A percentile compares a stretch with the other conserved stretches of the same genome.
These are phyloP conservation scores for Chrysomela aeneicollis DNA, from an alignment of 2,888 invertebrate genomes.

Conservation along the genomic window DNA sequence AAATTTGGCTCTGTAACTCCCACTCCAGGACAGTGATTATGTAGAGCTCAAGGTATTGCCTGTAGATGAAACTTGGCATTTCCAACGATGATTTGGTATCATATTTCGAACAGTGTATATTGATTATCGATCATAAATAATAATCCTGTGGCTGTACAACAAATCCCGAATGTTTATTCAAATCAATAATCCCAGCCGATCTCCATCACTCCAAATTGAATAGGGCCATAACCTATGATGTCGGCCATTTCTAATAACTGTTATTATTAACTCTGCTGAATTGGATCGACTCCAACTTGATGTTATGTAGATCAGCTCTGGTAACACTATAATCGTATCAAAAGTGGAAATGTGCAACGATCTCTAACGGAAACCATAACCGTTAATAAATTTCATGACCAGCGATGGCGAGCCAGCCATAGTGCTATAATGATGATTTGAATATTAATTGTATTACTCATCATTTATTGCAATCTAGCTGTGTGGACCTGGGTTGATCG, in stretches of 20 bases:
- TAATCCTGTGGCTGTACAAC: neutral
- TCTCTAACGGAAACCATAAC: constrained; percentile 4
- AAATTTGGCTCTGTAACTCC: no score
- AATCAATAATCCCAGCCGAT: constrained; percentile 2
- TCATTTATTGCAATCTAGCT: constrained; percentile 8
- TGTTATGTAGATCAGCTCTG: neutral
- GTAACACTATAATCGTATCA: constrained; percentile 12
- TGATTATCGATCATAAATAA: no score
- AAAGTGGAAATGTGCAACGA: constrained; percentile 12
- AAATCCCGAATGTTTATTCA: neutral
- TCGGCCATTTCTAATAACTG: neutral
- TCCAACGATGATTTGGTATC: neutral
- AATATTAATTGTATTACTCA: constrained; percentile 18
- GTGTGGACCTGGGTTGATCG: neutral
- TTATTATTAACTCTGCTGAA: constrained; percentile 3
- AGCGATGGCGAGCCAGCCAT: neutral
- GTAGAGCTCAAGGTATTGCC: no score
- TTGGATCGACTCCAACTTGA: neutral
- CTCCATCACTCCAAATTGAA: constrained; percentile 1
- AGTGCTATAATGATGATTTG: constrained; percentile 17
- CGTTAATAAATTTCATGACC: constrained; percentile 8
- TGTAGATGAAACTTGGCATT: no score
- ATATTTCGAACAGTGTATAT: neutral
- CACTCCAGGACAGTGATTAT: no score
- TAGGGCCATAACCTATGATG: neutral